Conservation (phyloP, 2,888 invertebrate genomes). For the Eueremaeus valkanovi region DNA sequence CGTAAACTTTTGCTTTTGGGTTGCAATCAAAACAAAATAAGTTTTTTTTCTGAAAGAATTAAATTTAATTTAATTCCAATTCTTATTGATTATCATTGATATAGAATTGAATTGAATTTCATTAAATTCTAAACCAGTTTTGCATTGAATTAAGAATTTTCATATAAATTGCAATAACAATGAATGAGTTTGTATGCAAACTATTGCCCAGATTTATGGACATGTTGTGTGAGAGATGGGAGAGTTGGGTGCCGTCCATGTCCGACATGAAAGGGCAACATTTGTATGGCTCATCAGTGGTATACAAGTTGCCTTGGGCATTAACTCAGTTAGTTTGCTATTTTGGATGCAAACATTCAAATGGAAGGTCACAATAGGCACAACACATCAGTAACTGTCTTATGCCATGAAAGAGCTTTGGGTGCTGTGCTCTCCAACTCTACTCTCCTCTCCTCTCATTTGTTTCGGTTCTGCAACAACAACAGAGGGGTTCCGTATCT, state of each 20-base stretch:
- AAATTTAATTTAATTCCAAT: neutral
- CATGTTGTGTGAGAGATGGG: neutral
- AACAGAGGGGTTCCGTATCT: constrained; percentile 24
- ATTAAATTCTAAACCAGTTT: neutral
- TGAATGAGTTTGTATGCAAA: neutral
- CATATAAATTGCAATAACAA: neutral
- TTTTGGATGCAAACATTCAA: neutral
- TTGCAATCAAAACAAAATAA: neutral
- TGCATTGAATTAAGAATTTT: neutral
- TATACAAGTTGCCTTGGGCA: neutral
- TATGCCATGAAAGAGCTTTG: neutral
- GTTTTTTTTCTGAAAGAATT: neutral
- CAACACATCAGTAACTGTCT: constrained; percentile 22
- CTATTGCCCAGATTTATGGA: neutral
- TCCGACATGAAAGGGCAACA: constrained; percentile 2
- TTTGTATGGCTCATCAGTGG: constrained; percentile 17
- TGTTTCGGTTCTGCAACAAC: constrained; percentile 19
- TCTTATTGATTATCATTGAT: neutral
- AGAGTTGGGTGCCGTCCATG: constrained; percentile 5
- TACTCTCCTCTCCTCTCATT: constrained; percentile 13
- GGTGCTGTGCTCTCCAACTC: neutral
- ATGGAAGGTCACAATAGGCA: constrained; percentile 28
- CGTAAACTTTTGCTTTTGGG: neutral
- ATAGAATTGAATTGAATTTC: neutral
- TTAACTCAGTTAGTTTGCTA: neutral